Base-by-base conservation (phyloP, 2,888 invertebrate genomes). In the Calliscelio sp. region DNA sequence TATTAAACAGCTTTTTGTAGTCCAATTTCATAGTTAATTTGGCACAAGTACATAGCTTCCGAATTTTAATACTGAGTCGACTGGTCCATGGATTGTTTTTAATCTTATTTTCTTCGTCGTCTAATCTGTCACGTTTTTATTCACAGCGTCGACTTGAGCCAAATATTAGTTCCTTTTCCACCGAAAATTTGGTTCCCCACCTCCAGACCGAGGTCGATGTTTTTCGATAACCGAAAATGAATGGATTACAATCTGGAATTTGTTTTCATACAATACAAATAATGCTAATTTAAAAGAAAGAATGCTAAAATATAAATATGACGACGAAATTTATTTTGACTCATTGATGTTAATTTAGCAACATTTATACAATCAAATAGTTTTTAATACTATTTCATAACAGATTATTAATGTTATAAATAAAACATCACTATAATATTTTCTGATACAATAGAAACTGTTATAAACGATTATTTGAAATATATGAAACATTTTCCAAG, bases 21-120 rank as follows among this genome's bases (percentile, higher is more conserved):
- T 78, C 73, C 68, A 74, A 85, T 75, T 77, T 84, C 86, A 84
- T 86, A 87, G 84, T 87, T 88, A 85, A 87, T 86, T 89, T 89
- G 89, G 89, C 89, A 89, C 89, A 89, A 79, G 82, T 79, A 75
- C 81, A 68, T 81, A 74, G 74, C 57, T 80, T 85, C 49, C 68
- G 46, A 78, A 71, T 85, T 79, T 63, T 85, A 82, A 81, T 85
- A 82, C 85, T 77, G 75, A 74, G 55, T 77, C 57, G 59, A 75
- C 85, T 78, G 73, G 59, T 74, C 66, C 74, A 51, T 78, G 61
- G 35, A 74, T 59, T 59, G 51, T 61, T 63, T 59, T 68, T 77
- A 35, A 16, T 46, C 49, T 73, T 71, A 10, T 20, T n/a, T 65
- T 66, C 41, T 73, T 55, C 41, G 41, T 63, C 70, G 55, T 41